Evolutionary conservation across 2,888 invertebrate genomes (phyloP), one percentile per base, ranked within the genome.

Genomic region (Syrphus vitripennis): DNA sequence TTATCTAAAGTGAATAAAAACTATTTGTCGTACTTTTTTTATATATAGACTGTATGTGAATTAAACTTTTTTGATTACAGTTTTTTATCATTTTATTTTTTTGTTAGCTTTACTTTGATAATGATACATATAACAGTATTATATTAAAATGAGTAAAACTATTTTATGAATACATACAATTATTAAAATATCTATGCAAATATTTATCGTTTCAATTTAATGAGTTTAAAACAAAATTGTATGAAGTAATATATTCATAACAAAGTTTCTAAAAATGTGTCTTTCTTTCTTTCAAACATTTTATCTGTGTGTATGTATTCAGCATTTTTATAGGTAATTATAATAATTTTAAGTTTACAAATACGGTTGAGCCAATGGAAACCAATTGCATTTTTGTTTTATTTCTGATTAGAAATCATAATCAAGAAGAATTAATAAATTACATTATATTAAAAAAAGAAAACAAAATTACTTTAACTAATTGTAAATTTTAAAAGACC

Each of bases 121-220:
- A 69, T 74, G 67, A 26, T 59, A 50, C 50, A 50, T 24, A 37
- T 69, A 75, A 45, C 69, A 42, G 61, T 55, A 81, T 63, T 70
- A 21, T 50, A 48, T 37, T 61, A 80, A 75, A 80, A 80, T 75
- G 69, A 81, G 55, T 81, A 55, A 70, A 74, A 76, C 42, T 69
- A 53, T 61, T 40, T 69, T 78, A 63, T 50, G 65, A 57, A 72
- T 70, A 70, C 70, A 70, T 70, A 70, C 34, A 55, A 50, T 48
- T 53, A 70, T 61, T 77, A 61, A 59, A 50, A 50, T 67, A 48
- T 72, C 31, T 31, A 59, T 10, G n/a, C n/a, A 72, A 71, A 61
- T 45, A 34, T 72, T 45, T 48, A 48, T 61, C 50, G 67, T 50
- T 65, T 67, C n/a, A 42, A 50, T 69, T n/a, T 48, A 45, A 12